These are phyloP conservation scores for Onychostoma macrolepis DNA, from an alignment of 2,113 vertebrate genomes.

Conservation along the genomic window DNA sequence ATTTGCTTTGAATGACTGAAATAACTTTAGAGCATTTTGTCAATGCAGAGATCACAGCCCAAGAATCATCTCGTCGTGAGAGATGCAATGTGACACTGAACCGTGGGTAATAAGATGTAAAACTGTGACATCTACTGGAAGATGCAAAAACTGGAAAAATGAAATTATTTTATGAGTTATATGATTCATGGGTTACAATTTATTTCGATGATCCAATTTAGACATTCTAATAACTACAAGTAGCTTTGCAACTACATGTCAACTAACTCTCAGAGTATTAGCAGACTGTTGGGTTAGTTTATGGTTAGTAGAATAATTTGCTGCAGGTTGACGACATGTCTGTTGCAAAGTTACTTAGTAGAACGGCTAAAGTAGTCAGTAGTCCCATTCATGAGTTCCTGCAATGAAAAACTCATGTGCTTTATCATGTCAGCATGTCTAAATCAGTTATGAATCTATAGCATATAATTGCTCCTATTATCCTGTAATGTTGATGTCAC, in stretches of 20 bases:
- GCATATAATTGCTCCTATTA: background rate
- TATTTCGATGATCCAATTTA: too few species aligned
- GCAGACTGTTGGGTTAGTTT: too few species aligned
- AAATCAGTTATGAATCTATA: background rate
- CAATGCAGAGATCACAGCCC: background rate
- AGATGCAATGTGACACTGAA: background rate
- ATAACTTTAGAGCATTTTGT: conserved; percentile 4
- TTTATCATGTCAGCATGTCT: background rate
- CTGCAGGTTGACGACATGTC: background rate
- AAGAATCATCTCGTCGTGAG: background rate
- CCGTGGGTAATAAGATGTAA: conserved; percentile 23
- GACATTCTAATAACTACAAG: too few species aligned
- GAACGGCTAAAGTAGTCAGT: too few species aligned
- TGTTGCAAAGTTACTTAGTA: background rate
- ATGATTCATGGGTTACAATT: background rate
- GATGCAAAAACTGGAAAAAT: conserved; percentile 9
- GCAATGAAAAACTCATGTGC: background rate
- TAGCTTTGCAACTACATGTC: too few species aligned
- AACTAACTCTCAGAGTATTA: too few species aligned
- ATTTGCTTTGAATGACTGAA: background rate
- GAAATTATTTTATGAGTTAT: background rate
- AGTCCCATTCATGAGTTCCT: background rate
- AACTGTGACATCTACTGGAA: conserved; percentile 59
- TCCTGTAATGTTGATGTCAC: background rate
- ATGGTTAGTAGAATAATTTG: background rate